Conservation (phyloP, 2,888 invertebrate genomes). For the Hypsopygia costalis region DNA sequence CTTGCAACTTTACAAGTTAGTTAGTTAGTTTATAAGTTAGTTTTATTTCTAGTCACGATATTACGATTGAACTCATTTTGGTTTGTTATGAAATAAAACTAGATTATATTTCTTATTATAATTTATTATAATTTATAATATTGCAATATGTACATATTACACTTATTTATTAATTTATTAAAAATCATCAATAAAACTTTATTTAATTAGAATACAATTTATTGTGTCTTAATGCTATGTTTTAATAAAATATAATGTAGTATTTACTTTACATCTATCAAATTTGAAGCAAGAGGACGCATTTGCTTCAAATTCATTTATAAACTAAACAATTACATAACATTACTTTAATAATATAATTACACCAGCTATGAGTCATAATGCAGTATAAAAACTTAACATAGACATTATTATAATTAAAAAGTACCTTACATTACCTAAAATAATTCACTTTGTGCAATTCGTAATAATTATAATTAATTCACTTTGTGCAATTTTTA, state of each 20-base stretch:
- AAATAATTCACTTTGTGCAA: neutral
- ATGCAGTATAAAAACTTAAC: neutral
- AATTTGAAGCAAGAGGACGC: slow-evolving; percentile 20
- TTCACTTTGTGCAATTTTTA: slow-evolving; percentile 63
- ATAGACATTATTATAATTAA: neutral
- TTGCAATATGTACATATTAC: slow-evolving; percentile 51
- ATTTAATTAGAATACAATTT: neutral
- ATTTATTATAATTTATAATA: slow-evolving; percentile 19
- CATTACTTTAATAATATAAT: neutral
- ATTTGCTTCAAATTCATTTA: slow-evolving; percentile 16
- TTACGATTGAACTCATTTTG: neutral
- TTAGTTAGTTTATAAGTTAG: too few relatives aligned
- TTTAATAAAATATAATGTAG: neutral
- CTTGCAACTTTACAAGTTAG: too few relatives aligned
- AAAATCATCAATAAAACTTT: neutral
- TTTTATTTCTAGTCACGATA: slow-evolving; percentile 8
- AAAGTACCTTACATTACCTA: neutral
- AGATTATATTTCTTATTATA: slow-evolving; percentile 15
- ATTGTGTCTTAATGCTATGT: slow-evolving; percentile 1
- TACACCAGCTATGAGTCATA: slow-evolving; percentile 3
- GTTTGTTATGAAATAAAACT: slow-evolving; percentile 13
- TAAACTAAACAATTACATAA: neutral
- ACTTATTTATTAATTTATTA: slow-evolving; percentile 9
- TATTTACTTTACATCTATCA: neutral
- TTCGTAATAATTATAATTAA: neutral